A percentile compares a stretch with the other conserved stretches of the same genome.
Evolutionary conservation across 30 jellyfish, hydroid and myxozoan genomes (phyloP).

Genomic region (Pseudorhiza aurosa): DNA sequence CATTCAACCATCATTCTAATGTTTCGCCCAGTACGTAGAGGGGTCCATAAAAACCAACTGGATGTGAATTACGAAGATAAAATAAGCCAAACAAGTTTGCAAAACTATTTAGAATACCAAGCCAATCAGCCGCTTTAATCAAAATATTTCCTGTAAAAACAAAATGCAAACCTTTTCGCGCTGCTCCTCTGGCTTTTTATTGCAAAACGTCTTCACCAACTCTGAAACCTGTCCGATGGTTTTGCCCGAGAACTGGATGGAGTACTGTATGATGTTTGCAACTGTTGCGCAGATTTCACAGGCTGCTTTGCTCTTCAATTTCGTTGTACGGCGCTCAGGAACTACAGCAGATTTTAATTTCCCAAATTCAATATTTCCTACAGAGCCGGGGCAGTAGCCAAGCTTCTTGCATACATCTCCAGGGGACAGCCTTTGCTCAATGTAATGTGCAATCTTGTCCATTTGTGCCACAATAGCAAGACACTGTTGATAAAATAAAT

Average conservation of each 20-base stretch:
- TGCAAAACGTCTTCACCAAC: slow-evolving; percentile 1
- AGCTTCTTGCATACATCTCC: slow-evolving; percentile 12
- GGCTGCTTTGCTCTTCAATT: not conserved
- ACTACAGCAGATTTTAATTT: not conserved
- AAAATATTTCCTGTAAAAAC: no score
- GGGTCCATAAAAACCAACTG: no score
- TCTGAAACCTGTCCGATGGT: slow-evolving; percentile 6
- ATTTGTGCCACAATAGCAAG: slow-evolving; percentile 3
- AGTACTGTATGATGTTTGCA: not conserved
- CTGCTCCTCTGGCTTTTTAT: not conserved
- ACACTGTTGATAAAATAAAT: not conserved
- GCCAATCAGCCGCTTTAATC: no score
- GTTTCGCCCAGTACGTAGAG: no score
- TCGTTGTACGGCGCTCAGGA: not conserved
- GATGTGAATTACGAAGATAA: no score
- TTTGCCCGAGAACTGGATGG: not conserved
- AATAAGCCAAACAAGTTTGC: no score
- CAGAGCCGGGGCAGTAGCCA: slow-evolving; percentile 6
- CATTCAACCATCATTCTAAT: no score
- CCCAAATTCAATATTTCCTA: no score
- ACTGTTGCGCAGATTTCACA: slow-evolving; percentile 5
- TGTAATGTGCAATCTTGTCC: slow-evolving; percentile 1
- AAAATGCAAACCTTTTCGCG: not conserved
- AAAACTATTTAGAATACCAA: no score
- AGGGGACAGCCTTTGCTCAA: slow-evolving; percentile 2